Evolutionary conservation across 2,113 vertebrate genomes (phyloP).

Genomic region (Vidua macroura): DNA sequence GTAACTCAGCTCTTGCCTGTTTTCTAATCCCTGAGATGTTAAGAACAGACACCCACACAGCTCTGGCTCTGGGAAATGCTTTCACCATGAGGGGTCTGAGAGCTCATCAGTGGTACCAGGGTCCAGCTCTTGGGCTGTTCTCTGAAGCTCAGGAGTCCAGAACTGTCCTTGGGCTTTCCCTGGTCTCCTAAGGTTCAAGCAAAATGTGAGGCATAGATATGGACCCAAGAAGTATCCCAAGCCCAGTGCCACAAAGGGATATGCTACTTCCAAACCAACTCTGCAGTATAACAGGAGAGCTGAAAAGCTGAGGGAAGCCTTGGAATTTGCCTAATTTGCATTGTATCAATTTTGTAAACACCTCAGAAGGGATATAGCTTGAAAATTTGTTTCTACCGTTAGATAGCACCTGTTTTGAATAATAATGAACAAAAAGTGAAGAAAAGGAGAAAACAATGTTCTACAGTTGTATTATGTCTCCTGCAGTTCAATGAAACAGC

Average conservation of each 20-base stretch:
- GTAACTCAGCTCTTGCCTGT: neutral
- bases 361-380: slow-evolving; percentile 30
- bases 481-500: neutral
- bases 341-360: slow-evolving; percentile 48
- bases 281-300: neutral
- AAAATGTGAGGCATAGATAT: neutral
- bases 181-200: neutral
- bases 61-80: neutral
- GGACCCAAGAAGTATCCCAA: neutral
- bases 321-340: slow-evolving; percentile 54
- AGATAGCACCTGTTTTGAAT: slow-evolving; percentile 59
- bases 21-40: neutral
- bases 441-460: slow-evolving; percentile 48
- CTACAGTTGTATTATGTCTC: neutral
- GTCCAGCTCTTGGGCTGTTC: neutral
- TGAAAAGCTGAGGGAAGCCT: slow-evolving; percentile 35
- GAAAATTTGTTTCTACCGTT: slow-evolving; percentile 60
- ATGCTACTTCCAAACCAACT: slow-evolving; percentile 26
- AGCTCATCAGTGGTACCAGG: neutral
- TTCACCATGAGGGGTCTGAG: rapidly evolving
- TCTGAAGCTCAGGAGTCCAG: neutral
- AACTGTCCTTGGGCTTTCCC: neutral
- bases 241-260: neutral
- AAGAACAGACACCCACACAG: neutral
- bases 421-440: slow-evolving; percentile 50